Conservation (phyloP, 2,888 invertebrate genomes). For the Biston stratarius region DNA sequence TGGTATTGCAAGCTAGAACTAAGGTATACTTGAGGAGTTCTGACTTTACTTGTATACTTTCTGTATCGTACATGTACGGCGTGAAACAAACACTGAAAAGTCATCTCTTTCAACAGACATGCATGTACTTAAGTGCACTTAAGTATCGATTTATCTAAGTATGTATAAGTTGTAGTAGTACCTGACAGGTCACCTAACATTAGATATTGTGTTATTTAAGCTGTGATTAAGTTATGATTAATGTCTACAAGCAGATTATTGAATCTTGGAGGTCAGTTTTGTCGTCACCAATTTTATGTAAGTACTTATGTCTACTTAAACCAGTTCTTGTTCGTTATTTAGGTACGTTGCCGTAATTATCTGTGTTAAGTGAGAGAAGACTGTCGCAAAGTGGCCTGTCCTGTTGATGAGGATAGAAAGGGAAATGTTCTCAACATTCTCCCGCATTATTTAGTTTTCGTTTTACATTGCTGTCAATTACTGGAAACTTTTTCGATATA, state of each 20-base stretch:
- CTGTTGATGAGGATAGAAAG: too few relatives aligned
- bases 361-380: too few relatives aligned
- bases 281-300: slow-evolving; percentile 19
- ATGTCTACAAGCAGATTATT: slow-evolving; percentile 19
- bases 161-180: neutral
- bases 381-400: too few relatives aligned
- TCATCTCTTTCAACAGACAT: neutral
- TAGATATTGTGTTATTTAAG: slow-evolving; percentile 18
- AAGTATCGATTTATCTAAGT: slow-evolving; percentile 2
- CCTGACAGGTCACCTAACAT: slow-evolving; percentile 3
- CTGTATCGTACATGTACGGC: too few relatives aligned
- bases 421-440: too few relatives aligned
- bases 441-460: too few relatives aligned
- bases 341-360: too few relatives aligned
- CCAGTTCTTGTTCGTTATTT: neutral
- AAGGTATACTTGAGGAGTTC: too few relatives aligned
- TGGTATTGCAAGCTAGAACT: too few relatives aligned
- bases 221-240: slow-evolving; percentile 18
- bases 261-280: slow-evolving; percentile 21
- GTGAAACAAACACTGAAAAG: neutral
- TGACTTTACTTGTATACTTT: too few relatives aligned
- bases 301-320: neutral
- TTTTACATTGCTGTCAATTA: too few relatives aligned
- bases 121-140: neutral
- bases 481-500: too few relatives aligned